These are phyloP conservation scores for Dicyrtomina minuta DNA, from an alignment of 2,888 invertebrate genomes.

Conservation along the genomic window DNA sequence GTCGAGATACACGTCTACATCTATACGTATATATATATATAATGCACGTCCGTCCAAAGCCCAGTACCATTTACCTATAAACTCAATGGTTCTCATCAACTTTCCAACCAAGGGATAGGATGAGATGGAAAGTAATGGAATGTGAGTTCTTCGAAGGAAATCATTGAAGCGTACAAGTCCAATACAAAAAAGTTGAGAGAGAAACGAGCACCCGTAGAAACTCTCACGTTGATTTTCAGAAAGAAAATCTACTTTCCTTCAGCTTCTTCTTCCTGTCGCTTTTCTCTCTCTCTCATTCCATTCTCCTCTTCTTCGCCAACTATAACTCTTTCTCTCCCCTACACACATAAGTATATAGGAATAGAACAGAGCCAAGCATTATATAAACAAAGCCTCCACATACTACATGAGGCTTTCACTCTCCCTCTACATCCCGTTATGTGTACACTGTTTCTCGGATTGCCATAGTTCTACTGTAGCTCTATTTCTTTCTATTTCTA, in stretches of 20 bases:
- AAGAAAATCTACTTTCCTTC: conserved; percentile 33
- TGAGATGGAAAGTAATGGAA: conserved; percentile 26
- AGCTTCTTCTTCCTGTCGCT: conserved; percentile 8
- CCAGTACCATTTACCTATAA: too few species aligned
- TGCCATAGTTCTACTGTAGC: too few species aligned
- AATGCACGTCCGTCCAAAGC: too few species aligned
- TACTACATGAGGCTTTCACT: conserved; percentile 1
- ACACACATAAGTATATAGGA: conserved; percentile 6
- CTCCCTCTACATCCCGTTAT: not conserved
- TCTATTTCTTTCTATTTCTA: too few species aligned
- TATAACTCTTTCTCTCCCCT: not conserved
- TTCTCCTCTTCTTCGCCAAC: not conserved
- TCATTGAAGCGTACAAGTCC: conserved; percentile 36
- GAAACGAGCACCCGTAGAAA: conserved; percentile 36
- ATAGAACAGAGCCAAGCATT: not conserved
- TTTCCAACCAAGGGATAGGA: not conserved
- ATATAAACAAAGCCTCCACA: conserved; percentile 2
- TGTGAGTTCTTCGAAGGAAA: conserved; percentile 29
- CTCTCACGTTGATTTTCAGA: conserved; percentile 38
- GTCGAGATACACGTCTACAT: too few species aligned
- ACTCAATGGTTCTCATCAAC: conserved; percentile 20
- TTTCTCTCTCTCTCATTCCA: conserved; percentile 3
- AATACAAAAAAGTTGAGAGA: conserved; percentile 32
- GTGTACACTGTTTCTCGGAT: too few species aligned
- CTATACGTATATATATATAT: too few species aligned